A percentile compares a stretch with the other conserved stretches of the same genome.
Evolutionary conservation across 2,797 vertebrate species (phyloP).

Genomic region (Linurgus olivaceus): DNA sequence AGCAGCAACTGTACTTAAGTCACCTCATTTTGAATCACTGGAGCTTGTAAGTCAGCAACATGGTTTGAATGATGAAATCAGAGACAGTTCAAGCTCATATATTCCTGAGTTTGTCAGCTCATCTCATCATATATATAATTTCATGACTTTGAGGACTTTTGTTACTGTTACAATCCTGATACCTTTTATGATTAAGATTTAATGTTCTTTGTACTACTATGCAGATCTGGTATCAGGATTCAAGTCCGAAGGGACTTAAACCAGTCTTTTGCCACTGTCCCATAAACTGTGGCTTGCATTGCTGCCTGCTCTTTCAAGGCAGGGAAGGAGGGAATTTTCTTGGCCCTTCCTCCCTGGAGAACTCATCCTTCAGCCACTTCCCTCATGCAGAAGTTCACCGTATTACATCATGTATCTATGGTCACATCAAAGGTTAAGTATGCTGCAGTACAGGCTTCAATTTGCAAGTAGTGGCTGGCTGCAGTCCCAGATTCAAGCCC

Average conservation of each 20-base stretch:
- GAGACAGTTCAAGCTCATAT: neutral
- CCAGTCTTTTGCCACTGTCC: neutral
- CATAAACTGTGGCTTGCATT: neutral
- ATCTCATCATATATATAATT: neutral
- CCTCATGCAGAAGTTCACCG: accelerated
- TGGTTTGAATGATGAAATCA: neutral
- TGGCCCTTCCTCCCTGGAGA: neutral
- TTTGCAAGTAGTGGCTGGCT: slow-evolving; percentile 37
- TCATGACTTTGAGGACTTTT: neutral
- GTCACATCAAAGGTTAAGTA: slow-evolving; percentile 37
- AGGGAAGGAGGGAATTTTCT: neutral
- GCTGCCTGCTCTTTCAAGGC: neutral
- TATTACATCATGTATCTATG: neutral
- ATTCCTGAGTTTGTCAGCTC: neutral
- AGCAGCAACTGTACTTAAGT: neutral
- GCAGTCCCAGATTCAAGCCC: slow-evolving; percentile 15
- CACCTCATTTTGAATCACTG: neutral
- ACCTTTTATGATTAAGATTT: neutral
- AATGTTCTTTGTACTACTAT: neutral
- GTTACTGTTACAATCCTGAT: neutral
- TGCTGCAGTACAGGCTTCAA: neutral
- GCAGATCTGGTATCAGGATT: neutral
- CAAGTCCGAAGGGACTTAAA: neutral
- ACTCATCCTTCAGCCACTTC: neutral
- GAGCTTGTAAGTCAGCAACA: neutral